These are phyloP conservation scores for Gryllus bimaculatus DNA, from an alignment of 1,140 invertebrate species.

Conservation along the genomic window DNA sequence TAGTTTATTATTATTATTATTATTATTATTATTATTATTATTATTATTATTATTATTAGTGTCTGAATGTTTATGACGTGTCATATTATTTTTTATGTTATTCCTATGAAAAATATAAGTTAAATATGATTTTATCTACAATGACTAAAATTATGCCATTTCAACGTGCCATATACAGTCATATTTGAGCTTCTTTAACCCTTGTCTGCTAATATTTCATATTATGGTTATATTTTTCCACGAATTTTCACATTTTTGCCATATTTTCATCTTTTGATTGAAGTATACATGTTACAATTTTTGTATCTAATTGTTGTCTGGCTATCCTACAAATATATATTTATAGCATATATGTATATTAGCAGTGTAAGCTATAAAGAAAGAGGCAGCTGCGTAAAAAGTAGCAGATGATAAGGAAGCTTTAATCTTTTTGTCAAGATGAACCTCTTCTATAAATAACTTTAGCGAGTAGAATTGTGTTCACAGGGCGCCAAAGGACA, in stretches of 20 bases:
- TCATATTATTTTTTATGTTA: too few species aligned
- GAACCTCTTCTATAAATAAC: background rate
- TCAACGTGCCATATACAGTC: background rate
- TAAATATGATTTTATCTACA: background rate
- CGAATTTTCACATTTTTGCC: conserved; percentile 4
- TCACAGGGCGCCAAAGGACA: background rate
- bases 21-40: too few species aligned
- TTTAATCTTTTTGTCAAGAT: background rate
- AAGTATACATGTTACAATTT: background rate
- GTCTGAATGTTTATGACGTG: too few species aligned
- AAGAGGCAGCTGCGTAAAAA: background rate
- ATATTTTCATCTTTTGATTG: background rate
- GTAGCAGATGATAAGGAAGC: background rate
- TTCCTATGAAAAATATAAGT: too few species aligned
- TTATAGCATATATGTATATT: too few species aligned
- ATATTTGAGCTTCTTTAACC: background rate
- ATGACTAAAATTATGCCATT: background rate
- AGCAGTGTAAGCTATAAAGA: background rate
- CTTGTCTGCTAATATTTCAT: background rate
- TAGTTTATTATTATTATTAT: too few species aligned
- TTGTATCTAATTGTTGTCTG: too few species aligned
- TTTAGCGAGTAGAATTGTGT: background rate
- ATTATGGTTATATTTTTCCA: background rate
- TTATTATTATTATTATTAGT: too few species aligned
- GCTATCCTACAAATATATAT: too few species aligned